phyloP scores from a whole-genome alignment of 2,797 vertebrate genomes.

The Pangasius larnaudii region DNA sequence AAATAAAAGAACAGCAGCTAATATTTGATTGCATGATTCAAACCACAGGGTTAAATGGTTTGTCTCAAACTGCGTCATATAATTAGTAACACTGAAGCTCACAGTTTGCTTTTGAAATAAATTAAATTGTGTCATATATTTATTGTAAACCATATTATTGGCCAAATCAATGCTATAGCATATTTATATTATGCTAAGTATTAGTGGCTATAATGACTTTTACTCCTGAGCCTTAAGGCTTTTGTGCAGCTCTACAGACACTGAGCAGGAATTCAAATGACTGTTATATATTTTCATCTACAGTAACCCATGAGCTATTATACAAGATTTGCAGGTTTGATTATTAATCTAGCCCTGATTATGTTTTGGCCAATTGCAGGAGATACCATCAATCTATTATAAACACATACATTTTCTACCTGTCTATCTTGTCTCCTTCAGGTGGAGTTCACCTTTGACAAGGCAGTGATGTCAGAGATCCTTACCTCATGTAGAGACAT shows the following conservation, averaged over 20 bases:
- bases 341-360: background rate
- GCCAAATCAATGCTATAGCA: background rate
- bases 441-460: conserved; percentile 92
- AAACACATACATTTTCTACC: background rate
- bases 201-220: background rate
- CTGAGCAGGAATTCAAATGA: background rate
- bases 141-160: background rate
- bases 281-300: background rate
- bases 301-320: background rate
- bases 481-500: conserved; percentile 81
- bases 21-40: background rate
- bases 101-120: background rate
- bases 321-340: background rate
- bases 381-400: background rate
- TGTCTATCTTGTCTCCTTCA: conserved; percentile 48
- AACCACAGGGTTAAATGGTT: background rate
- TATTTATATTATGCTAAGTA: background rate
- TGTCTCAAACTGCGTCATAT: background rate
- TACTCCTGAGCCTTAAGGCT: background rate
- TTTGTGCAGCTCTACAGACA: background rate
- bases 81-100: background rate
- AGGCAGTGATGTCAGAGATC: conserved; percentile 77
- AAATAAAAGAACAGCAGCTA: background rate
- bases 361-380: background rate
- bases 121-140: background rate